A percentile compares a stretch with the other conserved stretches of the same genome.
phyloP scores from a whole-genome alignment of 2,797 vertebrate species.

The Ambastaia sidthimunki region DNA sequence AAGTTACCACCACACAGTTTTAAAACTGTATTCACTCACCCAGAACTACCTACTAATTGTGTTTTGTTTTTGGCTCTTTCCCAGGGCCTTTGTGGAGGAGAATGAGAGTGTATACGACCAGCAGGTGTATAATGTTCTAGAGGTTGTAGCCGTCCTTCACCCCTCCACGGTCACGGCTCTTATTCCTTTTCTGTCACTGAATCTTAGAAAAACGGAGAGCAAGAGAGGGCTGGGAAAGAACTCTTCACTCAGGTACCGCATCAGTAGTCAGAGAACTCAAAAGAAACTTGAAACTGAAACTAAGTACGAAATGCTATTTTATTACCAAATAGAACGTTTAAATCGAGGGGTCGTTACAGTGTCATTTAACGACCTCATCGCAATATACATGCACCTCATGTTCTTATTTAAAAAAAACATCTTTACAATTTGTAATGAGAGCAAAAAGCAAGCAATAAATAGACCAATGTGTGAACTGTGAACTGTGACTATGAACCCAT shows the following conservation, averaged over 20 bases:
- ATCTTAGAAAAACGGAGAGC: slow-evolving; percentile 85
- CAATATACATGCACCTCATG: too few relatives aligned
- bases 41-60: background rate
- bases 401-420: slow-evolving; percentile 63
- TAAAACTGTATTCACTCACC: background rate
- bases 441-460: slow-evolving; percentile 38
- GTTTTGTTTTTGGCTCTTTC: slow-evolving; percentile 39
- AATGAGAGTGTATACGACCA: slow-evolving; percentile 84
- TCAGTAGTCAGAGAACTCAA: slow-evolving; percentile 4
- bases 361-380: background rate
- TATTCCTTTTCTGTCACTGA: slow-evolving; percentile 84
- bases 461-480: too few relatives aligned
- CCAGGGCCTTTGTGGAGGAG: slow-evolving; percentile 89
- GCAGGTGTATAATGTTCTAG: slow-evolving; percentile 86
- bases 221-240: slow-evolving; percentile 94
- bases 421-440: slow-evolving; percentile 59
- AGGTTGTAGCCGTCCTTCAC: slow-evolving; percentile 83
- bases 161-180: slow-evolving; percentile 78
- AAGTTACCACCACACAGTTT: slow-evolving; percentile 10
- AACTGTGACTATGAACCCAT: too few relatives aligned
- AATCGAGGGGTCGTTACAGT: background rate
- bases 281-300: slow-evolving; percentile 61
- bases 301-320: background rate
- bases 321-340: slow-evolving; percentile 44
- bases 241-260: slow-evolving; percentile 79